Conservation (phyloP, 2,888 invertebrate genomes). For the Chrysodeixis includens region DNA sequence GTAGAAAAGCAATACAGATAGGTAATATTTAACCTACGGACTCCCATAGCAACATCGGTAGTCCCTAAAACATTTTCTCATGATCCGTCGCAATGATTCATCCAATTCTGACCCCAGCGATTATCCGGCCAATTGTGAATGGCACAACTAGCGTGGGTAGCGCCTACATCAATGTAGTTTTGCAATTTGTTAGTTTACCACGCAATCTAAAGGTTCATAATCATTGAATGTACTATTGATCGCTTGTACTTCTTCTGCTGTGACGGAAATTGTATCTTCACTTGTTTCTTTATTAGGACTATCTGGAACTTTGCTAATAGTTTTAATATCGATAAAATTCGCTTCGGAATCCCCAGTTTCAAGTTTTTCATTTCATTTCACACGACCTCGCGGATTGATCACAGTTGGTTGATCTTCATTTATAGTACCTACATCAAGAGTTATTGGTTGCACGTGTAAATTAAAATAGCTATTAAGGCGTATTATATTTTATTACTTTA, state of each 20-base stretch:
- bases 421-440: background rate
- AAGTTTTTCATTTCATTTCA: conserved; percentile 3
- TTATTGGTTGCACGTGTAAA: background rate
- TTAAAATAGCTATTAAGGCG: background rate
- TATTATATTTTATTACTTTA: background rate
- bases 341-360: conserved; percentile 2
- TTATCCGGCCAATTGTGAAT: conserved; percentile 57
- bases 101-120: conserved; percentile 65
- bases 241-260: conserved; percentile 15
- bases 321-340: conserved; percentile 8
- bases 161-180: conserved; percentile 33
- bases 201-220: conserved; percentile 48
- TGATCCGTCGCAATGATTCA: conserved; percentile 64
- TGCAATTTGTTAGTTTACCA: conserved; percentile 48
- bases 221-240: conserved; percentile 19
- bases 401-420: too few species aligned
- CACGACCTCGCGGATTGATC: too few species aligned
- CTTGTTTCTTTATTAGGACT: conserved; percentile 8
- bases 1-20: too few species aligned
- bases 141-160: conserved; percentile 51
- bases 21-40: too few species aligned
- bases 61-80: conserved; percentile 60
- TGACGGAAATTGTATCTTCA: conserved; percentile 14
- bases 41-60: conserved; percentile 38
- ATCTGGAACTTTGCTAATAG: background rate